A percentile compares a stretch with the other conserved stretches of the same genome.
Conservation (phyloP, 2,113 vertebrate species). For the Tetrao urogallus region DNA sequence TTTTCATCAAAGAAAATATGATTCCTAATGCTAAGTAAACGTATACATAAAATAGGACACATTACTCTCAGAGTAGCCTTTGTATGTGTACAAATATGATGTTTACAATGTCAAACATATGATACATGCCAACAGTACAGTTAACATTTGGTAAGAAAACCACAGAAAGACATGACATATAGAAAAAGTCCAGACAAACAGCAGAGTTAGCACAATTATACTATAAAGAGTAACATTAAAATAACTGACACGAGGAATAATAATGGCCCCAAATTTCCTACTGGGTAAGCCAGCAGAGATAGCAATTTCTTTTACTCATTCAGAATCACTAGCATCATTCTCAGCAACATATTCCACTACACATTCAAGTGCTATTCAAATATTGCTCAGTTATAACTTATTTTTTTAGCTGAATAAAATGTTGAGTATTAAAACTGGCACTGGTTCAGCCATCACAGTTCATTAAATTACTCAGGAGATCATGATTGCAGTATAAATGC, state of each 20-base stretch:
- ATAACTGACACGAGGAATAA: background rate
- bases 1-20: background rate
- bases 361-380: constrained; percentile 25
- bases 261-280: background rate
- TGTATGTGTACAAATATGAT: background rate
- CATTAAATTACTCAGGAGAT: constrained; percentile 62
- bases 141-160: background rate
- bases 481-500: constrained; percentile 37
- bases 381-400: constrained; percentile 50
- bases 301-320: constrained; percentile 19
- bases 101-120: background rate
- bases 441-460: constrained; percentile 49
- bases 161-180: background rate
- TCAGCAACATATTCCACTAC: constrained; percentile 12
- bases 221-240: background rate
- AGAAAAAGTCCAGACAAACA: background rate
- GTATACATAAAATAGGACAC: too few relatives aligned
- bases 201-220: background rate
- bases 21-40: background rate
- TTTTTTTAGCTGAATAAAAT: constrained; percentile 61
- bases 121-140: background rate
- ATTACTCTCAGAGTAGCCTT: too few relatives aligned
- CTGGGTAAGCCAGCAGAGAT: background rate
- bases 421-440: constrained; percentile 61
- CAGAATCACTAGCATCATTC: background rate